Conservation (phyloP, 2,113 vertebrate species). For the Emydura subglobosa region DNA sequence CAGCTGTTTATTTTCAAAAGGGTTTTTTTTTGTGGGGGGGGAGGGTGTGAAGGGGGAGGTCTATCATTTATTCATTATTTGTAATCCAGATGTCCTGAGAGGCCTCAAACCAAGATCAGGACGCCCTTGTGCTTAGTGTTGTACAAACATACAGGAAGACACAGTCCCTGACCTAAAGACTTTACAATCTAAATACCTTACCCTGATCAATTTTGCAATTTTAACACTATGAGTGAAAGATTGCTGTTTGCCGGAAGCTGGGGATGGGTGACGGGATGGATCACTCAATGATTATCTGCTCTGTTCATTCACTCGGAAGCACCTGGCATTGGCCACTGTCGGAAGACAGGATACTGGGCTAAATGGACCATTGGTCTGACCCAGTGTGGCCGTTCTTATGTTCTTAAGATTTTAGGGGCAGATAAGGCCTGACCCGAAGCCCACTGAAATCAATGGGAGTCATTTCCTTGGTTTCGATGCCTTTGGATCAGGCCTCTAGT, state of each 20-base stretch:
- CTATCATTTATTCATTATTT: not conserved
- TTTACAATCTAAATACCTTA: not conserved
- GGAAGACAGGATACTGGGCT: too few species aligned
- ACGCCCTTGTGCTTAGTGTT: not conserved
- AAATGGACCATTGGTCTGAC: too few species aligned
- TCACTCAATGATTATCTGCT: too few species aligned
- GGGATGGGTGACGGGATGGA: too few species aligned
- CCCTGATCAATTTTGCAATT: not conserved
- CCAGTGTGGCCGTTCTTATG: too few species aligned
- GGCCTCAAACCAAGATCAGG: not conserved
- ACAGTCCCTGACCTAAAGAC: not conserved
- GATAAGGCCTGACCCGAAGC: not conserved
- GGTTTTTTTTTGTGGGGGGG: not conserved
- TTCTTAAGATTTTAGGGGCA: too few species aligned
- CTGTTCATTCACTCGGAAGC: too few species aligned
- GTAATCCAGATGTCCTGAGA: not conserved
- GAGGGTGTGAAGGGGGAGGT: too few species aligned
- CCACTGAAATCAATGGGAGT: accelerated
- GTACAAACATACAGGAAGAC: not conserved
- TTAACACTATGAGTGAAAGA: not conserved
- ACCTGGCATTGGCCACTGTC: too few species aligned
- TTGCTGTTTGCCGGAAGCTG: too few species aligned
- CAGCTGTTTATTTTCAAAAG: not conserved
- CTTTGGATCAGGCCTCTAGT: accelerated
- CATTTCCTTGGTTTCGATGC: accelerated